Base-by-base conservation (phyloP, 2,888 invertebrate genomes). In the Venusia cambrica region DNA sequence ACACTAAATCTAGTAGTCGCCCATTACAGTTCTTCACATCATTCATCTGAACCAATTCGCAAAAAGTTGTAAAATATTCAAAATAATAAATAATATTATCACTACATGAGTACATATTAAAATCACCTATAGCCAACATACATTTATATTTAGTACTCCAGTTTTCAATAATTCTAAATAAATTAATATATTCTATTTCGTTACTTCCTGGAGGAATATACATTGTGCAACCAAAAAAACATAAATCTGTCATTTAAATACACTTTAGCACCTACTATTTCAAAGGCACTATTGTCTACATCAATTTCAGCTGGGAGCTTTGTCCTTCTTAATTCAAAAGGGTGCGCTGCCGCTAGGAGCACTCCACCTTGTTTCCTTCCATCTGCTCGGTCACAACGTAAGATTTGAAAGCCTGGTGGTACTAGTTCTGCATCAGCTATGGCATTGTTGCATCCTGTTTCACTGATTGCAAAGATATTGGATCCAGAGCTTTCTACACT, bases 131-230 rank as follows among this genome's bases (percentile, higher is more conserved):
- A 5, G 12, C 12, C 2, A 22, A 2, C n/a, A n/a, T n/a, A 12
- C 13, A 13, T 3, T 24, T 24, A 13, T 13, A 24, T 1, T 27
- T 34, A 16, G 7, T 1, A 15, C 26, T 16, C 20, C 26, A 37
- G 4, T 45, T 10, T 41, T 53, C 45, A 16, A 50, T 29, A 16
- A 40, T 43, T 14, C 24, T 27, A 40, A 49, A 54, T 20, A 54
- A 37, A 5, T 39, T 9, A 37, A 46, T 33, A 16, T 45, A 51
- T 5, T 51, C 48, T 11, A 28, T 21, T 15, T 48, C 45, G 25
- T 10, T 35, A 42, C 45, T 39, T n/a, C 17, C 28, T 1, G 53
- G 53, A 2, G 50, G 53, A 11, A 53, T 53, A 17, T 48, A 53
- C 4, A 47, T 29, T 4, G 48, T 38, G 20, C 45, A 46, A 36